phyloP scores from a whole-genome alignment of 2,797 vertebrate species.

The Novumbra hubbsi region DNA sequence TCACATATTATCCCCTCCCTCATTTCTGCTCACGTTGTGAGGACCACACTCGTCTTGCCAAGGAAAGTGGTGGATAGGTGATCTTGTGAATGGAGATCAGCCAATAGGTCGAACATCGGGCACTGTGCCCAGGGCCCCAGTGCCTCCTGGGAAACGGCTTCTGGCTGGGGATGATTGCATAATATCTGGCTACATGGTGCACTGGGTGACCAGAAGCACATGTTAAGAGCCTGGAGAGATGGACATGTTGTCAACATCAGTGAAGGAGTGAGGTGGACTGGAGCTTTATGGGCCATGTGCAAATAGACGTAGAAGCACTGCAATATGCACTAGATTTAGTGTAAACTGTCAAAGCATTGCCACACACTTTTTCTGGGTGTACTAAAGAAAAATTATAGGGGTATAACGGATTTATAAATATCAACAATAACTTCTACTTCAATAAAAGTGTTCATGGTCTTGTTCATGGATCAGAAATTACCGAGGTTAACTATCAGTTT shows the following conservation, averaged over 20 bases:
- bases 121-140: conserved; percentile 27
- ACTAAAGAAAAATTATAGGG: no score
- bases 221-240: conserved; percentile 30
- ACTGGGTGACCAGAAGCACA: conserved; percentile 45
- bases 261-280: not conserved
- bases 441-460: no score
- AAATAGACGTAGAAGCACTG: not conserved
- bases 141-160: conserved; percentile 62
- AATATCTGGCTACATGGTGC: conserved; percentile 49
- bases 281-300: not conserved
- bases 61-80: conserved; percentile 67
- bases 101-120: conserved; percentile 56
- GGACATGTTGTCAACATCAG: not conserved
- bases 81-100: conserved; percentile 72
- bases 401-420: no score
- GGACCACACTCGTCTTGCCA: conserved; percentile 42
- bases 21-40: conserved; percentile 37
- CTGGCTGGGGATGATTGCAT: conserved; percentile 52
- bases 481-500: not conserved
- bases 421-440: no score
- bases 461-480: no score
- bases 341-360: no score
- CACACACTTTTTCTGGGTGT: no score
- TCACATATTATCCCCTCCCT: conserved; percentile 37
- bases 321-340: not conserved